Evolutionary conservation across 2,113 vertebrate species (phyloP), one percentile per base, ranked within the genome.

Genomic region (Tupaia chinensis): DNA sequence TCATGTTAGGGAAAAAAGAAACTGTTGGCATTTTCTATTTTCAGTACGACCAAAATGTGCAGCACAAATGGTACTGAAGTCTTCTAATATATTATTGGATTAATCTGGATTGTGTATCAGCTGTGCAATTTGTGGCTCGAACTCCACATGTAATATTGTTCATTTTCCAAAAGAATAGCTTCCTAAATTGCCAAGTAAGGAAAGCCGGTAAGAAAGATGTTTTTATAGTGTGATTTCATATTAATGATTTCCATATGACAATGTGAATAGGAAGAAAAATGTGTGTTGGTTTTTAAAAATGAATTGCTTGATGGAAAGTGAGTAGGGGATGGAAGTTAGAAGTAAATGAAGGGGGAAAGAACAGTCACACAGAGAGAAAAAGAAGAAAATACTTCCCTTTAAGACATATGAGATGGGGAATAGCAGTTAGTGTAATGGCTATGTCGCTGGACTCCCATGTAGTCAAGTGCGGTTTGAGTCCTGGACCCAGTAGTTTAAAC

Each of bases 91-190:
- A 53, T 74, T 79, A 69, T 15, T 93, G 3, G 16, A 73, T 76
- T 77, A 89, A 72, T 25, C 19, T 69, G 87, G 32, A 90, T 77
- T 96, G 34, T 14, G 60, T 29, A 72, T 3, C 19, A 80, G 20
- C 32, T 93, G 9, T 87, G 17, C 15, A n/a, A 76, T 60, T 94
- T 73, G 89, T 92, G 70, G 22, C 68, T 34, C 70, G 72, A 32
- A 1, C 19, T 91, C 53, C 63, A 7, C 68, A 53, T 56, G 68
- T 77, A 92, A 65, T 90, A 87, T 22, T n/a, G 81, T 72, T 95
- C 3, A 94, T 7, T 32, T 29, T 93, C 13, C 68, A 94, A 94
- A 94, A 61, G 56, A 88, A 72, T 69, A 77, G 16, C 22, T n/a
- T 83, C 22, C 89, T 72, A 22, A 87, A 11, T 89, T 92, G 20